A percentile compares a stretch with the other conserved stretches of the same genome.
These are phyloP conservation scores for Epinephelus cyanopodus DNA, from an alignment of 2,113 vertebrate species.

Conservation along the genomic window DNA sequence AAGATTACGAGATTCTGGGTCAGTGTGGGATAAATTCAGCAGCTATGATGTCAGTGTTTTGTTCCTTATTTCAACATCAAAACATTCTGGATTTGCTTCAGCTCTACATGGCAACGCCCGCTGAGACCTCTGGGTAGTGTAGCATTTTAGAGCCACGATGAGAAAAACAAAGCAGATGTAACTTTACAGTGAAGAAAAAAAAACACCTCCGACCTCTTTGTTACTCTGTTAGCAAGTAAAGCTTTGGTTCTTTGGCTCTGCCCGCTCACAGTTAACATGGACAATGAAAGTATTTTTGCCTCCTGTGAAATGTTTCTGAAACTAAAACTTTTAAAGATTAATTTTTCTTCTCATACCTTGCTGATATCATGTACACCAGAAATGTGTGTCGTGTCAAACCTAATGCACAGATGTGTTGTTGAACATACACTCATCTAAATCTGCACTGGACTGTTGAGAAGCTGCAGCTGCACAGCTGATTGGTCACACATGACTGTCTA, in stretches of 20 bases:
- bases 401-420: background rate
- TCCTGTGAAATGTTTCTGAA: too few species aligned
- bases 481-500: slow-evolving; percentile 42
- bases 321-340: too few species aligned
- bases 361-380: background rate
- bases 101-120: background rate
- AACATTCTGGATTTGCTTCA: background rate
- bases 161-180: background rate
- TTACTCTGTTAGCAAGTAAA: background rate
- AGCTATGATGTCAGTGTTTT: background rate
- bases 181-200: background rate
- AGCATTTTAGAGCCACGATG: background rate
- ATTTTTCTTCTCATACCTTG: too few species aligned
- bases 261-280: too few species aligned
- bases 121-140: background rate
- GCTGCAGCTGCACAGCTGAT: slow-evolving; percentile 35
- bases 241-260: too few species aligned
- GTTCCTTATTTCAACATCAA: slow-evolving; percentile 1
- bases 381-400: background rate
- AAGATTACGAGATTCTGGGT: slow-evolving; percentile 3
- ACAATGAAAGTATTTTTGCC: too few species aligned
- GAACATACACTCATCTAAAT: background rate
- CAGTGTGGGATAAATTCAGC: background rate
- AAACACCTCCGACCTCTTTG: background rate
- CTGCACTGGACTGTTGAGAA: background rate